Base-by-base conservation (phyloP, 2,797 vertebrate species). In the Hippopotamyrus pictus region DNA sequence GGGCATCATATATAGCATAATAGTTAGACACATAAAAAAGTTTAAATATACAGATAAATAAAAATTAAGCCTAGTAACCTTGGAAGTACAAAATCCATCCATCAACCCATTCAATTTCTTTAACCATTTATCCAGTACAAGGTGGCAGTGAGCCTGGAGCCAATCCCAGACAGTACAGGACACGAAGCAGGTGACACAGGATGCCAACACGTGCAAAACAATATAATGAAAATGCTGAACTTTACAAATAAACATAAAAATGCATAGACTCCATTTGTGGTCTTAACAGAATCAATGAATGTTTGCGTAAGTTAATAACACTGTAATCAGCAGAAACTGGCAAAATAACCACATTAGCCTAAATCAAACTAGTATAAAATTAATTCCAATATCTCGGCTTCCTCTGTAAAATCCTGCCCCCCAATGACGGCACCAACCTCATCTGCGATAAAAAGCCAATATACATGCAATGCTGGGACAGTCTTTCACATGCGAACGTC, bases 331-430 rank as follows among this genome's bases (percentile, higher is more conserved):
- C 41, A 82, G 76, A 82, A 82, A 82, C 41, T 46, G 76, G 37
- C 19, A 85, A 85, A 85, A 85, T 85, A 50, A 51, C 19, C n/a
- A 51, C 83, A 85, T 50, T 25, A 85, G 44, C 44, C 44, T 85
- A 50, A 85, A 50, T 85, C 46, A 85, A 85, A 85, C 83, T 9
- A 25, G 44, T 11, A 50, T 29, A 85, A 46, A 82, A 44, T 46
- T 82, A 46, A 82, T 46, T 82, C 17, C 8, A 82, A 46, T 82
- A 82, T n/a, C 76, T 8, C 1, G 3, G 76, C 41, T 82, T 82
- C 17, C 76, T 82, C 76, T 82, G 93, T 88, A 91, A 95, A 95
- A 96, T 96, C 41, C 19, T 82, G 76, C 76, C 41, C 65, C 41
- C 41, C 76, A 44, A 46, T 46, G 41, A 82, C 19, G 8, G 76